Evolutionary conservation across 1,140 invertebrate species (phyloP), one percentile per base, ranked within the genome.

Genomic region (Neodiprion fabricii): DNA sequence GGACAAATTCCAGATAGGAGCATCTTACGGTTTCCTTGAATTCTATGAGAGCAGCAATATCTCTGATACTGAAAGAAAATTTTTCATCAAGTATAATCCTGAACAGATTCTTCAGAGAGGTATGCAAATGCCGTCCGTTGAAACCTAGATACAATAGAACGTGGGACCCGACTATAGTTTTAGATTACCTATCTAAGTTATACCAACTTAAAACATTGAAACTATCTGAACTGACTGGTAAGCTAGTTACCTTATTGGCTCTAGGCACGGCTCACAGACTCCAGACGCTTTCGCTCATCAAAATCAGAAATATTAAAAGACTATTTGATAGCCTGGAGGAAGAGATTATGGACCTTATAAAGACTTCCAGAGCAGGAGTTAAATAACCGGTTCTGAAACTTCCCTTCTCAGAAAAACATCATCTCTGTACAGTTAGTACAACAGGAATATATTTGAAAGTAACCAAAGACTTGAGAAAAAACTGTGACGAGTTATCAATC

Each of bases 401-500:
- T 50, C 70, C 70, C 7, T 75, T 72, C 70, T 72, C 47, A 23
- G 66, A 75, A 8, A 72, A 48, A 40, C 12, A 1, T 40, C 53
- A 69, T 21, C 10, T 75, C 3, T 75, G 74, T 61, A 71, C 61
- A 61, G 71, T 67, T 4, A 66, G 12, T 50, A n/a, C 65, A 10
- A 21, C 17, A 21, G 17, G 17, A 21, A 21, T 21, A 21, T 21
- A 21, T 21, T 21, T 21, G 17, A 21, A 21, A 7, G 17, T 21
- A 21, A 21, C 17, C 17, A 21, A 21, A 21, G 17, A 21, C 17
- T 21, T 21, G 17, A 21, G n/a, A 14, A 69, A 7, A 68, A n/a
- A 9, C 53, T 75, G 48, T 75, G 5, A 72, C 67, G 7, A 76
- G 73, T 67, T 79, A 75, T 66, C 81, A 77, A 21, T 67, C 17